Evolutionary conservation across 2,888 invertebrate species (phyloP), one percentile per base, ranked within the genome.

Genomic region (Drosophila meridiana): DNA sequence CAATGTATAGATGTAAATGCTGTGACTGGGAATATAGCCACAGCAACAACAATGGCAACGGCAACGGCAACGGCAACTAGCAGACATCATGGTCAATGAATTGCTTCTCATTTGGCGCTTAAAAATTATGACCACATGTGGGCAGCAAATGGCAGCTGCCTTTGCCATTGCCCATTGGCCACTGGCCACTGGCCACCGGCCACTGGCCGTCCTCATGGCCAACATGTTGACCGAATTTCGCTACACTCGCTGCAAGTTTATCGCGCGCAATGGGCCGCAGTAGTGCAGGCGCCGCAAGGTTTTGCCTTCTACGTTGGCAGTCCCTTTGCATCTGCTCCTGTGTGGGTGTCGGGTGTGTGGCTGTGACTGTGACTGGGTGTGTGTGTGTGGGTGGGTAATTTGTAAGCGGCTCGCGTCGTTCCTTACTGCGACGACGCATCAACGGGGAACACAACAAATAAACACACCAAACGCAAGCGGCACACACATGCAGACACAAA

Each of bases 71-170:
- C 72, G 63, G 65, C 90, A 79, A 87, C 82, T 77, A 80, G 69
- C 88, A 73, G 83, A 78, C 86, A 87, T 89, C 87, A 89, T 80
- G 90, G 90, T 82, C 90, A 87, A 90, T 90, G 83, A 83, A 90
- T 89, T 77, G 83, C 88, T 88, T 87, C 86, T 89, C 91, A 87
- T 87, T 87, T 87, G 90, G 78, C 89, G 87, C 80, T 87, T 88
- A 77, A 87, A 89, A 87, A 82, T 90, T 84, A 90, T 87, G 78
- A 88, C 90, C 87, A 85, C 91, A 90, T 86, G 86, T 89, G 90
- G 82, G 85, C 76, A 77, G 83, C 76, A 76, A 81, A 83, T 62
- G 81, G 61, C 60, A 65, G 61, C 64, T 38, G 69, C 59, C 55
- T 56, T 48, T 59, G 60, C 55, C 68, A 64, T 48, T 57, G 63